These are phyloP conservation scores for Sylvicapra grimmia DNA, from an alignment of 2,113 vertebrate species.

Conservation along the genomic window DNA sequence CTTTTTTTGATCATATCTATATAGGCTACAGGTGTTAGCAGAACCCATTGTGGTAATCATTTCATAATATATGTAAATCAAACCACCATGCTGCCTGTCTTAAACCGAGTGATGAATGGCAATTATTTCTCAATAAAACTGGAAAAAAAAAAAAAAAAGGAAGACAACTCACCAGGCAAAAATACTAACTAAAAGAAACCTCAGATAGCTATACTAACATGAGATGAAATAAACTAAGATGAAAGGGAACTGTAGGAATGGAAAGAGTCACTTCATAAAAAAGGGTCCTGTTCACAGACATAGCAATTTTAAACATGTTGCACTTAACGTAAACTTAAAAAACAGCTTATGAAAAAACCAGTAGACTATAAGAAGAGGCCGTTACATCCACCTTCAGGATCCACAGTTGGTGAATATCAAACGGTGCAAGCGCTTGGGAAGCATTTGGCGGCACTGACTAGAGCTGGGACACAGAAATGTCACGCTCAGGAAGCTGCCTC, in stretches of 20 bases:
- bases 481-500: neutral
- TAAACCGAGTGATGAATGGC: neutral
- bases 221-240: neutral
- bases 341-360: neutral
- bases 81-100: neutral
- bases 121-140: neutral
- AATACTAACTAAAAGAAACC: neutral
- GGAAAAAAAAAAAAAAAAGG: accelerated
- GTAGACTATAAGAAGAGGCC: neutral
- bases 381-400: neutral
- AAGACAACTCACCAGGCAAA: neutral
- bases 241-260: neutral
- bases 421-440: neutral
- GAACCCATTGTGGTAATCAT: neutral
- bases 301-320: neutral
- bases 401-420: neutral
- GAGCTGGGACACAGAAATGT: neutral
- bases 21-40: neutral
- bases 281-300: neutral
- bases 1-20: neutral
- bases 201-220: neutral
- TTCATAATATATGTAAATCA: neutral
- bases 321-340: neutral
- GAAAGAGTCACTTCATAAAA: neutral
- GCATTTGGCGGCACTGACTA: no score